Percentiles rank a stretch among this genome's conserved stretches.
These are phyloP conservation scores for Apostichopus japonicus DNA, from an alignment of 35 echinoderm and acorn worm species.

Conservation along the genomic window DNA sequence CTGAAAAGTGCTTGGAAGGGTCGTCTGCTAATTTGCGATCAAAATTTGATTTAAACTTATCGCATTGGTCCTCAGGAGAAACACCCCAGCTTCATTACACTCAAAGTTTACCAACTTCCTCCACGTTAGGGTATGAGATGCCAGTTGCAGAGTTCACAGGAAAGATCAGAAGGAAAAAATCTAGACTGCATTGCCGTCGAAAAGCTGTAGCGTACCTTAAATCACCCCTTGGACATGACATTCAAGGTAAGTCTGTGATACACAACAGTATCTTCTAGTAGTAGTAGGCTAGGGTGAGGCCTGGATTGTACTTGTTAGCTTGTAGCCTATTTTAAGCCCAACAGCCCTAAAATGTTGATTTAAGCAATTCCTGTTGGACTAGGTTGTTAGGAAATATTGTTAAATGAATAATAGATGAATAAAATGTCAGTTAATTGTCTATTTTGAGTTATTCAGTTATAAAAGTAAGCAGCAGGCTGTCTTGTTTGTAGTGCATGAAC, in stretches of 20 bases:
- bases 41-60: constrained; percentile 47
- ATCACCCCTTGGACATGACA: constrained; percentile 57
- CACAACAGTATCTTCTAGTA: no score
- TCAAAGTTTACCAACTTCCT: constrained; percentile 19
- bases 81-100: constrained; percentile 10
- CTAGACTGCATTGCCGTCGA: constrained; percentile 46
- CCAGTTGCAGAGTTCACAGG: constrained; percentile 53
- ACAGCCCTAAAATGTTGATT: not conserved
- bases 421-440: not conserved
- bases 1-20: constrained; percentile 35
- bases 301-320: not conserved
- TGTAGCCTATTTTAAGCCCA: not conserved
- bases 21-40: not conserved
- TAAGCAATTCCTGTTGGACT: no score
- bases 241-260: constrained; percentile 30
- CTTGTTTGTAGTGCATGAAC: no score
- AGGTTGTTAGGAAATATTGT: not conserved
- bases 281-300: no score
- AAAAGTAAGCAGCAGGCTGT: no score
- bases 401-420: not conserved
- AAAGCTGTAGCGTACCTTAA: constrained; percentile 41
- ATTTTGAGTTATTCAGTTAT: not conserved
- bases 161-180: constrained; percentile 57
- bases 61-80: constrained; percentile 9
- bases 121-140: constrained; percentile 25